Evolutionary conservation across 2,113 vertebrate species (phyloP).

Genomic region (Apteryx owenii): DNA sequence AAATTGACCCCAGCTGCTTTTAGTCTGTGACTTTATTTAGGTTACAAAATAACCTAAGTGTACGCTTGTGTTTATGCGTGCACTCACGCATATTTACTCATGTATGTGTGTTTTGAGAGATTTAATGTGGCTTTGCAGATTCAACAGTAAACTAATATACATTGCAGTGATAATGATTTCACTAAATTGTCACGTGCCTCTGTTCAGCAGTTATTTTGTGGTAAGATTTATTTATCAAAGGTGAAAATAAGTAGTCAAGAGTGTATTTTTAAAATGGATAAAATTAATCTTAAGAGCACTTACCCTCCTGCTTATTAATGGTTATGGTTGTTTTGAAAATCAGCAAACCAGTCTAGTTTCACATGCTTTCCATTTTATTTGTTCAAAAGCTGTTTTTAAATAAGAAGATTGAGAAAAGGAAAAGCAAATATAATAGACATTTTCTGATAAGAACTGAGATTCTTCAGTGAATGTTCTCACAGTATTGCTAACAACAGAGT

Average conservation of each 20-base stretch:
- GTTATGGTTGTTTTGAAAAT: background rate
- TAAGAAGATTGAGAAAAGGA: background rate
- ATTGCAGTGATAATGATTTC: background rate
- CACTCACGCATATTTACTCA: background rate
- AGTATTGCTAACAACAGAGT: background rate
- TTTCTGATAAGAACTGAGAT: constrained; percentile 46
- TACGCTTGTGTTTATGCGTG: background rate
- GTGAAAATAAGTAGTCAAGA: background rate
- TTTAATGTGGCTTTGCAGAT: background rate
- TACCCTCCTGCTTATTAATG: background rate
- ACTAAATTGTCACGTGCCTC: background rate
- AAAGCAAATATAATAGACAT: constrained; percentile 36
- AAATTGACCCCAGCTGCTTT: constrained; percentile 15
- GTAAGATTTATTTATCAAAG: background rate
- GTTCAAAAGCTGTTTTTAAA: constrained; percentile 18
- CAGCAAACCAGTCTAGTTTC: background rate
- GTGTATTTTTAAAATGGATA: background rate
- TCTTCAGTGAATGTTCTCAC: constrained; percentile 10
- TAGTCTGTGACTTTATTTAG: background rate
- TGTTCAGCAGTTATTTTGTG: background rate
- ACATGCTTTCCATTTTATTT: background rate
- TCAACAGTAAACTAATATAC: background rate
- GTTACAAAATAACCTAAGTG: background rate
- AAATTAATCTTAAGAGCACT: background rate
- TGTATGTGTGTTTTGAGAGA: background rate